Evolutionary conservation across 2,113 vertebrate genomes (phyloP).

Genomic region (Cottus gobio): DNA sequence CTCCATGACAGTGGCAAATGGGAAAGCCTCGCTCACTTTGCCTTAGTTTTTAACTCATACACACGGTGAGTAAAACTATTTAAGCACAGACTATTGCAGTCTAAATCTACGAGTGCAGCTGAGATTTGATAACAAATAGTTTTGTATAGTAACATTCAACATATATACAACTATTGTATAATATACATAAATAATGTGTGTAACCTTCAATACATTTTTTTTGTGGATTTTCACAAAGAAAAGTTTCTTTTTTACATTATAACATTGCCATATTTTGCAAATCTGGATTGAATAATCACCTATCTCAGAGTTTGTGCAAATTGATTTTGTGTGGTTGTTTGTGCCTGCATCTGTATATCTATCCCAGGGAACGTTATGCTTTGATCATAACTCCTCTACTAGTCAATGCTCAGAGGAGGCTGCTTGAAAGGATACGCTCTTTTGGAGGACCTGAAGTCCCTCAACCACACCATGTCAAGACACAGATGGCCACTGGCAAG

Average conservation of each 20-base stretch:
- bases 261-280: neutral
- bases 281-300: neutral
- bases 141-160: neutral
- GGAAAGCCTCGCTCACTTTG: constrained; percentile 90
- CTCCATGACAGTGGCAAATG: constrained; percentile 89
- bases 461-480: constrained; percentile 81
- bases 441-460: constrained; percentile 71
- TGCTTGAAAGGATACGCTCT: constrained; percentile 83
- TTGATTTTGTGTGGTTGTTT: constrained; percentile 1
- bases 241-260: neutral
- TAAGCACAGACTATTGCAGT: neutral
- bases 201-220: neutral
- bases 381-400: constrained; percentile 88
- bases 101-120: neutral
- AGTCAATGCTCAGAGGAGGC: constrained; percentile 89
- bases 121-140: neutral
- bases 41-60: constrained; percentile 89
- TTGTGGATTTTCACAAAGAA: neutral
- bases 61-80: constrained; percentile 68
- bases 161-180: neutral
- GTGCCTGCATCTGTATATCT: constrained; percentile 2
- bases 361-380: constrained; percentile 88
- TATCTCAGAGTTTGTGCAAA: neutral
- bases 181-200: neutral
- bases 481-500: constrained; percentile 65